These are phyloP conservation scores for Cheumatopsyche charites DNA, from an alignment of 1,140 invertebrate species.

Conservation along the genomic window DNA sequence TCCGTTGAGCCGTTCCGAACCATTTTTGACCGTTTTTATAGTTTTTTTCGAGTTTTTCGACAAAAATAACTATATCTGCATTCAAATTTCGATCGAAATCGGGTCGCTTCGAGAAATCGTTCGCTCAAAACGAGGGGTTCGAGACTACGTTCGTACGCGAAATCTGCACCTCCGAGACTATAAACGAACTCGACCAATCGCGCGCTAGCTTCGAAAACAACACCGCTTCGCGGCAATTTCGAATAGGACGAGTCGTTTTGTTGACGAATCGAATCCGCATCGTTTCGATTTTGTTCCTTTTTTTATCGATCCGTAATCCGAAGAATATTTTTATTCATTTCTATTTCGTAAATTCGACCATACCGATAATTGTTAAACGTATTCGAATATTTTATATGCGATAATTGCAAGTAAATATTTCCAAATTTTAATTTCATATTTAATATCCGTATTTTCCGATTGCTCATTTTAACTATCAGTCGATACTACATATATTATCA, in stretches of 20 bases:
- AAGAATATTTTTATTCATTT: too few species aligned
- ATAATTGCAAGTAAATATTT: too few species aligned
- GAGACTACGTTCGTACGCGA: conserved; percentile 42
- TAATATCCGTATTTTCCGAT: too few species aligned
- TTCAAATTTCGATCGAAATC: background rate
- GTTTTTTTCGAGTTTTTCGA: background rate
- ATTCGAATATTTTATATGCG: too few species aligned
- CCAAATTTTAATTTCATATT: too few species aligned
- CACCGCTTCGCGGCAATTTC: background rate
- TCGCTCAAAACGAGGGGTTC: conserved; percentile 47
- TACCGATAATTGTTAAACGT: too few species aligned
- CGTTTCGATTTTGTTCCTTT: background rate
- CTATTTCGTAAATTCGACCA: too few species aligned
- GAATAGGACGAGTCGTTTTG: background rate
- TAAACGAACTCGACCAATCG: conserved; percentile 20
- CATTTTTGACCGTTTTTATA: background rate
- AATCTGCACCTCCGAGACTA: conserved; percentile 38
- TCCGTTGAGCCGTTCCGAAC: background rate
- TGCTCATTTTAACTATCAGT: too few species aligned
- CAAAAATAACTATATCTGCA: background rate
- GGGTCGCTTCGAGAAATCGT: background rate
- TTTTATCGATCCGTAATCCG: too few species aligned
- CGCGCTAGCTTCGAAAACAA: background rate
- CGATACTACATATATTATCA: too few species aligned
- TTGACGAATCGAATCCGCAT: background rate